A percentile compares a stretch with the other conserved stretches of the same genome.
These are phyloP conservation scores for Allolobophora icterica DNA, from an alignment of 2,888 invertebrate genomes.

Conservation along the genomic window DNA sequence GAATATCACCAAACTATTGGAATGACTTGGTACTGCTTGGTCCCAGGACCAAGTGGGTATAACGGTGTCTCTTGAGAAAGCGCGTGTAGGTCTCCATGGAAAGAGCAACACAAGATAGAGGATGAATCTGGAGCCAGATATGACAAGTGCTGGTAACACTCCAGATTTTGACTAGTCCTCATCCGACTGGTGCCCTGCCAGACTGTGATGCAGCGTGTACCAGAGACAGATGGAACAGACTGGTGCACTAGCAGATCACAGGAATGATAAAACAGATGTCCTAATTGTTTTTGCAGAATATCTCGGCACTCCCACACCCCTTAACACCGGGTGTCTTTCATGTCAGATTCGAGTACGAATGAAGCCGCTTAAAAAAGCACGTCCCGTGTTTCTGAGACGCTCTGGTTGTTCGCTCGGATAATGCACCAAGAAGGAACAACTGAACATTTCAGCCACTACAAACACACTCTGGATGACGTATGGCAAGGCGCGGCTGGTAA, in stretches of 20 bases:
- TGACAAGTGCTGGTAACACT: no score
- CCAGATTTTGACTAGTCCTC: no score
- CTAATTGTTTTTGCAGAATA: background rate
- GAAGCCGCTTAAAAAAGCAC: background rate
- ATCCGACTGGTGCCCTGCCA: no score
- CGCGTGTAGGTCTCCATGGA: no score
- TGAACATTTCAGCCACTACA: background rate
- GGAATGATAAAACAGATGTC: background rate
- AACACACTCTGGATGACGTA: background rate
- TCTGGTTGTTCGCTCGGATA: background rate
- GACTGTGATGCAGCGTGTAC: no score
- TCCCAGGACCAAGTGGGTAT: no score
- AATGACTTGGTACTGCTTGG: no score
- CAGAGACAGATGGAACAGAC: no score
- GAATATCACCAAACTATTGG: background rate
- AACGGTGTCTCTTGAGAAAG: no score
- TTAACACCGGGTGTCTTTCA: background rate
- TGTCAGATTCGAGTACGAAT: background rate
- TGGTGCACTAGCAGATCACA: background rate
- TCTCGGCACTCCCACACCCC: background rate
- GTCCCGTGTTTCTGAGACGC: background rate
- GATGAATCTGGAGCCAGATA: no score
- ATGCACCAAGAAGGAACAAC: background rate
- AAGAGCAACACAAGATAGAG: no score
- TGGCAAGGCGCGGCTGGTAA: background rate